Evolutionary conservation across 2,113 vertebrate species (phyloP).

Genomic region (Rhea americana): DNA sequence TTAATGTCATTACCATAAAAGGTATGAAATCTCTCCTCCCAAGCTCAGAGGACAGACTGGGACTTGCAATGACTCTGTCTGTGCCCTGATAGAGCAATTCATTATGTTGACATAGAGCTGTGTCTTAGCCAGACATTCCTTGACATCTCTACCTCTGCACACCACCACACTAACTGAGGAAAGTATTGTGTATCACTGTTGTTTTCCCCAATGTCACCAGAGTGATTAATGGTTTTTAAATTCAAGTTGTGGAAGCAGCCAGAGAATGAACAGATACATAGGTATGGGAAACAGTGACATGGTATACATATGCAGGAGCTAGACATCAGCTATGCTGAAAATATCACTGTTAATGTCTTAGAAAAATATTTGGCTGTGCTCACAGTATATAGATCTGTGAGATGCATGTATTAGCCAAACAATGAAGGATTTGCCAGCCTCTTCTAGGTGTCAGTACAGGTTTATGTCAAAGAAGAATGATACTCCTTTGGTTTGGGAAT

Average conservation of each 20-base stretch:
- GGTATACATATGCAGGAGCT: neutral
- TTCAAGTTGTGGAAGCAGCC: neutral
- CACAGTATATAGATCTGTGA: neutral
- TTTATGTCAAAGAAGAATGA: neutral
- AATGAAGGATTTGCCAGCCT: neutral
- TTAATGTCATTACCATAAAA: neutral
- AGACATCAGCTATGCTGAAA: conserved; percentile 32
- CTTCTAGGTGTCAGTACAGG: neutral
- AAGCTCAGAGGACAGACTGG: neutral
- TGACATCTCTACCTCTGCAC: neutral
- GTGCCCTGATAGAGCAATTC: neutral
- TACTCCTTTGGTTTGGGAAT: neutral
- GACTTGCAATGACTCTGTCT: neutral
- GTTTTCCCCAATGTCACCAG: neutral
- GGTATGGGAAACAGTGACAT: neutral
- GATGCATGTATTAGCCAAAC: neutral
- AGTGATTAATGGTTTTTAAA: neutral
- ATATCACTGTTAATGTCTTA: conserved; percentile 13
- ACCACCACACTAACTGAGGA: neutral
- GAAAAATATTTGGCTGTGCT: conserved; percentile 15
- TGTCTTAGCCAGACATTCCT: neutral
- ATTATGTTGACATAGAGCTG: neutral
- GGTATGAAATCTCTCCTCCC: neutral
- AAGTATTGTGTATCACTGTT: neutral
- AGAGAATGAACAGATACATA: neutral